phyloP scores from a whole-genome alignment of 2,888 invertebrate genomes.

The Meteorus cinctellus region DNA sequence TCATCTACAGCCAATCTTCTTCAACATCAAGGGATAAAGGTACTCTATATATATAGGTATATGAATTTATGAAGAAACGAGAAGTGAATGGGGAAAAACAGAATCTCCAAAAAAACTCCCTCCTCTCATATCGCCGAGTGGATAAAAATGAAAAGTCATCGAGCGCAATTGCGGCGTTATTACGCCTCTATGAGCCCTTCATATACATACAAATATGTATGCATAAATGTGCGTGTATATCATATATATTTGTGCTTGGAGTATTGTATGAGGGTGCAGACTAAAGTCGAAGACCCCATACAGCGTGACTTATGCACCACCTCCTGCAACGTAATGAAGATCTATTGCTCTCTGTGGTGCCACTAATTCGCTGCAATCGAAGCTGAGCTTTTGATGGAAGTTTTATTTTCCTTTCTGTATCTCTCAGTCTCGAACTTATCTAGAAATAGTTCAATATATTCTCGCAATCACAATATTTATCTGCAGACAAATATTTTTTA shows the following conservation, averaged over 20 bases:
- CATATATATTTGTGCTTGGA: constrained; percentile 31
- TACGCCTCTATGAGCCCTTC: constrained; percentile 45
- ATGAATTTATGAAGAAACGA: background rate
- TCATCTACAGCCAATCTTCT: constrained; percentile 34
- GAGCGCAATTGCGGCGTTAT: constrained; percentile 58
- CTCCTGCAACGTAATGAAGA: constrained; percentile 64
- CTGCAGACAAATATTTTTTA: background rate
- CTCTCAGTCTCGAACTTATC: background rate
- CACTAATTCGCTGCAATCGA: constrained; percentile 41
- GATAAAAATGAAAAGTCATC: constrained; percentile 60
- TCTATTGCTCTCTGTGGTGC: constrained; percentile 55
- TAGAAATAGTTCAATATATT: constrained; percentile 10
- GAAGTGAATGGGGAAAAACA: background rate
- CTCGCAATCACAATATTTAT: background rate
- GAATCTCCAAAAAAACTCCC: constrained; percentile 19
- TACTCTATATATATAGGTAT: background rate
- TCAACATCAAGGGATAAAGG: constrained; percentile 11
- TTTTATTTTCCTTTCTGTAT: constrained; percentile 4
- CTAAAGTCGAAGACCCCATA: constrained; percentile 60
- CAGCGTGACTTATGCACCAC: constrained; percentile 65
- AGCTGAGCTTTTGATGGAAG: constrained; percentile 29
- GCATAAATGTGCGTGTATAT: background rate
- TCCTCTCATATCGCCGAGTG: constrained; percentile 21
- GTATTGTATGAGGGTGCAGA: constrained; percentile 62
- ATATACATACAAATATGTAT: constrained; percentile 56